phyloP scores from a whole-genome alignment of 2,113 vertebrate genomes.

The Tragelaphus imberbis region DNA sequence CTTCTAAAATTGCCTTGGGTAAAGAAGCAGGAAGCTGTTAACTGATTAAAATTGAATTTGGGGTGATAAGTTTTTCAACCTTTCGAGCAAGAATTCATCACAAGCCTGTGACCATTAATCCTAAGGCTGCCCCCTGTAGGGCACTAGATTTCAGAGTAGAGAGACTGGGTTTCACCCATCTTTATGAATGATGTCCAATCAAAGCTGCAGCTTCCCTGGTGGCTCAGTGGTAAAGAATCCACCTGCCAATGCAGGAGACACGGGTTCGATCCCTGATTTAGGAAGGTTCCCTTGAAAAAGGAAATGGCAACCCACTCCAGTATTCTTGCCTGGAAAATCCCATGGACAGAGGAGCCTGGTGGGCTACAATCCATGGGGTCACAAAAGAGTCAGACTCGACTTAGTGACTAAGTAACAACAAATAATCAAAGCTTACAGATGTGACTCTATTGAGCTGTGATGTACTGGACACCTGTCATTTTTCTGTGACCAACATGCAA shows the following conservation, averaged over 20 bases:
- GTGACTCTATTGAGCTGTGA: background rate
- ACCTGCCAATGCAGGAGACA: background rate
- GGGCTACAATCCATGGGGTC: background rate
- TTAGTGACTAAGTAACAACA: background rate
- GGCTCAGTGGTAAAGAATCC: background rate
- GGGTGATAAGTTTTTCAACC: background rate
- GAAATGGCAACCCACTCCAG: background rate
- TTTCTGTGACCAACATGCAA: background rate
- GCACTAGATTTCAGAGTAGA: background rate
- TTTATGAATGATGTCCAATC: background rate
- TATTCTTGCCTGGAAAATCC: background rate
- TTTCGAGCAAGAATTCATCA: conserved; percentile 8
- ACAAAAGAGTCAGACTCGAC: background rate
- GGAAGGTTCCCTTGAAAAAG: background rate
- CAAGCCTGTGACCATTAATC: background rate
- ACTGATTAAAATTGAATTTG: background rate
- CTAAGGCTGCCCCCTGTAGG: background rate
- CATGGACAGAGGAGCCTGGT: background rate
- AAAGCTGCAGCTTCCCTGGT: background rate
- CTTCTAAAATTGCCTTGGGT: background rate
- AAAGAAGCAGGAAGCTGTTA: background rate
- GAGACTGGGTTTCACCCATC: background rate
- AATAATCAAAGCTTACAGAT: background rate
- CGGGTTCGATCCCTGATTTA: background rate
- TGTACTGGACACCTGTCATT: background rate